A percentile compares a stretch with the other conserved stretches of the same genome.
These are phyloP conservation scores for Morpho helenor DNA, from an alignment of 2,888 invertebrate species.

Conservation along the genomic window DNA sequence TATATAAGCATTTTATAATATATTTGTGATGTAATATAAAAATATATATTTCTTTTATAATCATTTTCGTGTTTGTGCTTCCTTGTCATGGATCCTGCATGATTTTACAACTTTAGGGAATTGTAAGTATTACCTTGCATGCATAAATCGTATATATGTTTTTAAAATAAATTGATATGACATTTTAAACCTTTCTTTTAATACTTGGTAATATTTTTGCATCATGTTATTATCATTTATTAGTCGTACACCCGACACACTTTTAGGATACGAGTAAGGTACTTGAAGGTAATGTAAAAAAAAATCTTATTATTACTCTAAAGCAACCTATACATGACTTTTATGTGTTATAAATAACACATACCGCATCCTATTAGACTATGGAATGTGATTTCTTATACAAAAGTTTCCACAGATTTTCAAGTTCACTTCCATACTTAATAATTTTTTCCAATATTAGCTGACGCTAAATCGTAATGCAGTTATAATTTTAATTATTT, in stretches of 20 bases:
- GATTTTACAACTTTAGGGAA: conserved; percentile 69
- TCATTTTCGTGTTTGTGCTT: conserved; percentile 63
- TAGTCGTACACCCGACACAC: conserved; percentile 7
- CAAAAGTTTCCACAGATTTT: no score
- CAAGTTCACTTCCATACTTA: no score
- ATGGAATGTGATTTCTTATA: no score
- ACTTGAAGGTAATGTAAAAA: conserved; percentile 14
- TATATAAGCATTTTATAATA: neutral
- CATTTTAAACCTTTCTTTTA: no score
- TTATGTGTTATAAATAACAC: no score
- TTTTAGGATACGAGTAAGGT: conserved; percentile 17
- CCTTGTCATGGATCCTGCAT: conserved; percentile 70
- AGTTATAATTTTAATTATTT: no score
- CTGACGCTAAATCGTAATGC: no score
- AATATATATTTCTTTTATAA: conserved; percentile 17
- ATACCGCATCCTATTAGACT: no score
- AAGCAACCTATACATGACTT: no score
- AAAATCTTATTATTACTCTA: no score
- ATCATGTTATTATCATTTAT: neutral
- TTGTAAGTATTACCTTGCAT: conserved; percentile 62
- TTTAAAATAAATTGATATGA: neutral
- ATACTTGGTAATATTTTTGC: neutral
- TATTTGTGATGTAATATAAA: conserved; percentile 1
- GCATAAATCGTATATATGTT: conserved; percentile 8
- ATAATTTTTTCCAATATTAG: no score